These are phyloP conservation scores for Zele albiditarsus DNA, from an alignment of 2,888 invertebrate genomes.

Conservation along the genomic window DNA sequence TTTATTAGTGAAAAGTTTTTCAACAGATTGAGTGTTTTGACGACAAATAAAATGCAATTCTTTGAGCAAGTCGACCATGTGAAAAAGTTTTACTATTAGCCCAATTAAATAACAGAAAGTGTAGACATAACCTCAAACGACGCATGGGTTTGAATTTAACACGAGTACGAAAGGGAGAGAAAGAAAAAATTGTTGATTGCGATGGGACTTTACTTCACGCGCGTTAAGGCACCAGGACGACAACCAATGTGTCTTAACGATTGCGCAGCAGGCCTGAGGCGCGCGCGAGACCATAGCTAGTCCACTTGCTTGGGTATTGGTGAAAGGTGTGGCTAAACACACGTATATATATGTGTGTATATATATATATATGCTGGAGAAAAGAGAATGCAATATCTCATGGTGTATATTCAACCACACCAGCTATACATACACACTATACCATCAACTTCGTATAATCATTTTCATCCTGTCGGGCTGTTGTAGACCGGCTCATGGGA, in stretches of 20 bases:
- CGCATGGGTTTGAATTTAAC: too few relatives aligned
- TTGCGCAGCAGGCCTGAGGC: slow-evolving; percentile 15
- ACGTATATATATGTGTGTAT: slow-evolving; percentile 49
- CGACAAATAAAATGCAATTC: too few relatives aligned
- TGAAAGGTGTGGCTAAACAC: slow-evolving; percentile 70
- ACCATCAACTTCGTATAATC: slow-evolving; percentile 46
- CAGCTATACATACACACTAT: slow-evolving; percentile 10
- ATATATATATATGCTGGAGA: slow-evolving; percentile 48
- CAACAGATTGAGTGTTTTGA: too few relatives aligned
- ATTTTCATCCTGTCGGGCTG: slow-evolving; percentile 51
- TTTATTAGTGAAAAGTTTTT: too few relatives aligned
- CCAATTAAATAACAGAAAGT: too few relatives aligned
- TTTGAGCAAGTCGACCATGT: too few relatives aligned
- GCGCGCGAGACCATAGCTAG: background rate
- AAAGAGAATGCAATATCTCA: slow-evolving; percentile 68
- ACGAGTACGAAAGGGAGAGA: too few relatives aligned
- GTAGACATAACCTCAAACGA: too few relatives aligned
- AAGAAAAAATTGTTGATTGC: background rate
- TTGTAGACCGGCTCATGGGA: slow-evolving; percentile 32
- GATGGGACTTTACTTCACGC: background rate
- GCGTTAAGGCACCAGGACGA: background rate
- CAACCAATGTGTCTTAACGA: slow-evolving; percentile 20
- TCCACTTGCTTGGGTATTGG: slow-evolving; percentile 60
- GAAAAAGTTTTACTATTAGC: too few relatives aligned
- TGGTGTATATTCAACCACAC: slow-evolving; percentile 40